A percentile compares a stretch with the other conserved stretches of the same genome.
phyloP scores from a whole-genome alignment of 2,888 invertebrate genomes.

The Pardosa pseudoannulata region DNA sequence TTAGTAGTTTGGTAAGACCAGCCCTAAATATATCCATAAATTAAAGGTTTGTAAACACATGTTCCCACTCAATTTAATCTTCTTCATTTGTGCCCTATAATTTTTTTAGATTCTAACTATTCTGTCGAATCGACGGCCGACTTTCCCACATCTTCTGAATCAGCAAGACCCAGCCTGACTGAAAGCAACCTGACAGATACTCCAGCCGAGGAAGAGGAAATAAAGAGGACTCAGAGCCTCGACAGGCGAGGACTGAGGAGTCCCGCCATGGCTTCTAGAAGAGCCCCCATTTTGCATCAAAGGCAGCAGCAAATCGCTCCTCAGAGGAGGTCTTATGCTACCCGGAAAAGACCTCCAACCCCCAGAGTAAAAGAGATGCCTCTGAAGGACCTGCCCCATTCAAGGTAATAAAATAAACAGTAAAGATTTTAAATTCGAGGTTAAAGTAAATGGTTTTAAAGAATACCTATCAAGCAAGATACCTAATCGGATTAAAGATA shows the following conservation, averaged over 20 bases:
- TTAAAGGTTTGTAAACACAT: no score
- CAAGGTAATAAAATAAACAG: no score
- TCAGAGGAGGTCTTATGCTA: background rate
- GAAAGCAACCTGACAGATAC: background rate
- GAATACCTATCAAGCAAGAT: no score
- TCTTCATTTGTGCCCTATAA: no score
- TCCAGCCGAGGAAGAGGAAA: background rate
- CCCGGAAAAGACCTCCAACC: constrained; percentile 38
- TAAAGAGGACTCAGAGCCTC: constrained; percentile 18
- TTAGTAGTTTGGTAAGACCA: no score
- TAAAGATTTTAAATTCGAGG: no score
- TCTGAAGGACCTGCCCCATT: background rate
- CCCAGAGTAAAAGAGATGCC: constrained; percentile 59
- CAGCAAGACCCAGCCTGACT: background rate
- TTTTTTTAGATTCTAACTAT: no score
- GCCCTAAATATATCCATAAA: no score
- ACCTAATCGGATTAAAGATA: no score
- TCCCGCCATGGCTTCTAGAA: constrained; percentile 26
- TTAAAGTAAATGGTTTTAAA: no score
- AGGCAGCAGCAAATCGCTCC: background rate
- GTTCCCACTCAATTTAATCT: no score
- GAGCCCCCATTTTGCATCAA: background rate
- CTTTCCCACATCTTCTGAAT: constrained; percentile 25
- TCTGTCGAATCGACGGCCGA: constrained; percentile 25
- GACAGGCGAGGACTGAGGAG: constrained; percentile 23